phyloP scores from a whole-genome alignment of 1,140 invertebrate genomes.

The Apis mellifera region Amel_HAv3.1 CM009935.2:7453501-7454000 shows the following conservation, averaged over 20 bases:
- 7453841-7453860: constrained; percentile 97
- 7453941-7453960: constrained; percentile 86
- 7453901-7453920: constrained; percentile 98
- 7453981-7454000: constrained; percentile 96
- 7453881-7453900: constrained; percentile 97
- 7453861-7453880: constrained; percentile 95
- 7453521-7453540: constrained; percentile 94
- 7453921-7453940: constrained; percentile 93
- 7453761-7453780: constrained; percentile 88
- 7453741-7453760: constrained; percentile 87
- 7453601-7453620: constrained; percentile 94
- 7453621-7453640: constrained; percentile 96
- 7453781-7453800: constrained; percentile 98
- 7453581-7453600: constrained; percentile 96
- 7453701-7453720: too few relatives aligned
- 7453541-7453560: constrained; percentile 98
- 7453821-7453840: constrained; percentile 89
- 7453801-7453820: constrained; percentile 89
- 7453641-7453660: constrained; percentile 83
- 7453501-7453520: constrained; percentile 80
- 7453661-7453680: background rate
- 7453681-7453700: background rate
- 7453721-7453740: constrained; percentile 87
- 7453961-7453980: constrained; percentile 92
- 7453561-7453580: constrained; percentile 99